A percentile compares a stretch with the other conserved stretches of the same genome.
These are phyloP conservation scores for Trypoxylus dichotomus DNA, from an alignment of 1,140 invertebrate genomes.

Conservation along the genomic window DNA sequence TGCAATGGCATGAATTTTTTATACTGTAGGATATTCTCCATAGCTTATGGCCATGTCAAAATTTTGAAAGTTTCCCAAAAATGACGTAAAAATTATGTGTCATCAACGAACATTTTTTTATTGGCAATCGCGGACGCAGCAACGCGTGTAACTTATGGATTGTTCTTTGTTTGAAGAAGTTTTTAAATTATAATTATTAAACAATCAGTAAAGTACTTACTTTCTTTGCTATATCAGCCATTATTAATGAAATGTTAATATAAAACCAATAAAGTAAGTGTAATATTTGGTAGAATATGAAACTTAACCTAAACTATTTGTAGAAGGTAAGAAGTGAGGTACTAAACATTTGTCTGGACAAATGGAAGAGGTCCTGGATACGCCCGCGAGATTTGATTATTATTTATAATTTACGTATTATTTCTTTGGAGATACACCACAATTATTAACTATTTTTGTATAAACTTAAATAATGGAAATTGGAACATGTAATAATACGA, in stretches of 20 bases:
- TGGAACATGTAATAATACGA: too few relatives aligned
- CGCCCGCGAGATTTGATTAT: conserved; percentile 4
- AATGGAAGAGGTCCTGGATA: neutral
- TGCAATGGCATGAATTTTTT: neutral
- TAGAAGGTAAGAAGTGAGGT: neutral
- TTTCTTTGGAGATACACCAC: too few relatives aligned
- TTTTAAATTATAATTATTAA: neutral
- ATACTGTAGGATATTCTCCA: neutral
- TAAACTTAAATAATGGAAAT: too few relatives aligned
- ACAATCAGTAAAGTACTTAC: neutral
- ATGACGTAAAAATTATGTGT: conserved; percentile 5
- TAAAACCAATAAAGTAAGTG: neutral
- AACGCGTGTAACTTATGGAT: neutral
- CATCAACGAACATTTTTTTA: neutral
- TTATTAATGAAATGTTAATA: conserved; percentile 2
- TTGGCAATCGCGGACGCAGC: neutral
- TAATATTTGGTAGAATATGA: conserved; percentile 22
- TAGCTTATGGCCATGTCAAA: conserved; percentile 17
- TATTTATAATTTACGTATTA: too few relatives aligned
- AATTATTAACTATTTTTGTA: too few relatives aligned
- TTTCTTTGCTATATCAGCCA: conserved; percentile 11
- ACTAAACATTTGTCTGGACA: neutral
- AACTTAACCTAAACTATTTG: conserved; percentile 28
- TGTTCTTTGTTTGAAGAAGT: neutral
- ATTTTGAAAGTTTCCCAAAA: conserved; percentile 19